Base-by-base conservation (phyloP, 64 coral and sea anemone species). In the Acropora yongei region DNA sequence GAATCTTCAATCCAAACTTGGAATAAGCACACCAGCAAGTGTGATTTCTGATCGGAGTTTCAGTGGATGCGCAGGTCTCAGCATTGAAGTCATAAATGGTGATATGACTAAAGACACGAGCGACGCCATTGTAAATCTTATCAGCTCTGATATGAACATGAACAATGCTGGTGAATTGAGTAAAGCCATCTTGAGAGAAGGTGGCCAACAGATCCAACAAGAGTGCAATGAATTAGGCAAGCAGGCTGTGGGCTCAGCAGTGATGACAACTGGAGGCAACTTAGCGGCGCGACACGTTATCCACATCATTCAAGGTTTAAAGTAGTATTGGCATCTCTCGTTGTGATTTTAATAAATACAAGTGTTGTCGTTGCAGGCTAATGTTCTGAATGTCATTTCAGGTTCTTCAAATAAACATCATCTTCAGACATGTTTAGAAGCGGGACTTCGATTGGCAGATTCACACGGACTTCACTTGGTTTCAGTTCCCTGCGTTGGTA, bases 151-250 rank as follows among this genome's bases (percentile, higher is more conserved):
- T 43, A 93, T 96, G 95, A 74, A 83, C 42, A 87, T 96, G 95
- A 60, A 82, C 19, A 90, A 87, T 2, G 95, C 95, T 41, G 95
- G 95, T 1, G 92, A 76, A 11, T 30, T 96, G 6, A 96, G 95
- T 72, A 90, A 93, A 88, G 91, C 80, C 6, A 84, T 96, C 50
- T 74, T 91, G 69, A 60, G 4, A 72, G 39, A 48, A 1, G 53
- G 85, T 2, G 91, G 92, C 19, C 51, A n/a, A 57, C 75, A 47
- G 55, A 81, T 96, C 18, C 82, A 96, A 83, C 51, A 44, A 51
- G 95, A 96, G 68, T 91, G 87, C 18, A 83, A 2, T n/a, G 82
- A 77, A 49, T 39, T 76, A 76, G 95, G 95, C 0, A 77, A 81
- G 80, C 95, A 96, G 47, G 12, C 17, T 18, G 42, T 88, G 51